phyloP scores from a whole-genome alignment of 2,797 vertebrate genomes.

The Eupleurogrammus muticus region DNA sequence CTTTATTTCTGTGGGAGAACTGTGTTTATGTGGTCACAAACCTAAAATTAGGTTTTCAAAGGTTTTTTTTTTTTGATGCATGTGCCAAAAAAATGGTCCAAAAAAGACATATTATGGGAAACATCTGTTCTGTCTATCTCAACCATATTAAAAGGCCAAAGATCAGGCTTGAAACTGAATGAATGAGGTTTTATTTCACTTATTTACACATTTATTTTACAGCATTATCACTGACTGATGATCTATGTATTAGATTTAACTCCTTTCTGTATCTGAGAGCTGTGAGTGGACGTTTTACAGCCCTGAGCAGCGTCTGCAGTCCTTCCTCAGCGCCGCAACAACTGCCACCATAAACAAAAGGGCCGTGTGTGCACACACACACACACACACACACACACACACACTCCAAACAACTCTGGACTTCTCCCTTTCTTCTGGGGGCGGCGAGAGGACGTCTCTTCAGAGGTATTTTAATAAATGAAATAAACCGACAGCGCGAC shows the following conservation, averaged over 20 bases:
- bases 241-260: neutral
- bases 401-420: neutral
- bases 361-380: neutral
- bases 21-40: neutral
- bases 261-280: neutral
- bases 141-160: neutral
- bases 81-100: neutral
- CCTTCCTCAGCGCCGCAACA: too few species aligned
- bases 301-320: neutral
- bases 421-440: too few species aligned
- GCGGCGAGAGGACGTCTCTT: too few species aligned
- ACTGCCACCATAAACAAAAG: too few species aligned
- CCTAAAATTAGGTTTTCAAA: neutral
- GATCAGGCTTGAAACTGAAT: neutral
- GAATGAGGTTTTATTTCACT: neutral
- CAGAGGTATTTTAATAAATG: too few species aligned
- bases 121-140: too few species aligned
- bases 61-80: neutral
- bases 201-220: neutral
- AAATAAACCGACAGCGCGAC: too few species aligned
- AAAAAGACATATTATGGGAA: neutral
- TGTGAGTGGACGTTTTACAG: neutral
- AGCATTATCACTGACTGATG: neutral
- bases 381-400: too few species aligned
- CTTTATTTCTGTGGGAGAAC: neutral